These are phyloP conservation scores for Altica lythri DNA, from an alignment of 2,888 invertebrate species.

Conservation along the genomic window DNA sequence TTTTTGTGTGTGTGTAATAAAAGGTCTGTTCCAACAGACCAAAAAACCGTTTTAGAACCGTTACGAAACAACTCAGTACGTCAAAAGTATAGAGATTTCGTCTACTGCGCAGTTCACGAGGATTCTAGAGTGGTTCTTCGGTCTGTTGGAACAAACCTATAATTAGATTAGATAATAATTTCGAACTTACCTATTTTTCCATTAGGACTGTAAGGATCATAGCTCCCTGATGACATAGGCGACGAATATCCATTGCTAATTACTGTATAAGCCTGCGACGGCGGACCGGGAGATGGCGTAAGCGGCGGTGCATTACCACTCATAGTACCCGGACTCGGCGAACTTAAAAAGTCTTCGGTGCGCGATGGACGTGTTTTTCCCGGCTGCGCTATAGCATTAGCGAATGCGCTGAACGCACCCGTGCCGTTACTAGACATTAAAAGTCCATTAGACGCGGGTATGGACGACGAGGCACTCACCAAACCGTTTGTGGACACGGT, in stretches of 20 bases:
- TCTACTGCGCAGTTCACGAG: too few species aligned
- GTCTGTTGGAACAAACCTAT: too few species aligned
- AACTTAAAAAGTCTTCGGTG: slow-evolving; percentile 68
- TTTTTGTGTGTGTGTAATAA: too few species aligned
- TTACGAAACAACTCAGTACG: too few species aligned
- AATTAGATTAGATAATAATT: too few species aligned
- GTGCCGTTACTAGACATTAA: slow-evolving; percentile 43
- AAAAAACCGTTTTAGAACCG: too few species aligned
- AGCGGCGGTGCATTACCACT: slow-evolving; percentile 63
- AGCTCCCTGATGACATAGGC: slow-evolving; percentile 85
- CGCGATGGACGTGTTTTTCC: slow-evolving; percentile 56
- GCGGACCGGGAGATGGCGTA: slow-evolving; percentile 71
- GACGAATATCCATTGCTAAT: slow-evolving; percentile 82
- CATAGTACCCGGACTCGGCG: slow-evolving; percentile 64
- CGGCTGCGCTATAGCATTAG: slow-evolving; percentile 45
- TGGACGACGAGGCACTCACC: slow-evolving; percentile 54
- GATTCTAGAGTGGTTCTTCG: too few species aligned
- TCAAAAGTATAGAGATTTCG: too few species aligned
- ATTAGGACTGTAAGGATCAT: slow-evolving; percentile 88
- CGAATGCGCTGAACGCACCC: slow-evolving; percentile 44
- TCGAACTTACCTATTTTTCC: slow-evolving; percentile 84
- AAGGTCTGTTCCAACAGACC: too few species aligned
- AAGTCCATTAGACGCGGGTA: slow-evolving; percentile 39
- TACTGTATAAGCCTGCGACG: slow-evolving; percentile 57
- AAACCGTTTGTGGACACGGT: slow-evolving; percentile 49